Evolutionary conservation across 1,140 invertebrate genomes (phyloP), one percentile per base, ranked within the genome.

Genomic region (Scaptomyza montana): DNA sequence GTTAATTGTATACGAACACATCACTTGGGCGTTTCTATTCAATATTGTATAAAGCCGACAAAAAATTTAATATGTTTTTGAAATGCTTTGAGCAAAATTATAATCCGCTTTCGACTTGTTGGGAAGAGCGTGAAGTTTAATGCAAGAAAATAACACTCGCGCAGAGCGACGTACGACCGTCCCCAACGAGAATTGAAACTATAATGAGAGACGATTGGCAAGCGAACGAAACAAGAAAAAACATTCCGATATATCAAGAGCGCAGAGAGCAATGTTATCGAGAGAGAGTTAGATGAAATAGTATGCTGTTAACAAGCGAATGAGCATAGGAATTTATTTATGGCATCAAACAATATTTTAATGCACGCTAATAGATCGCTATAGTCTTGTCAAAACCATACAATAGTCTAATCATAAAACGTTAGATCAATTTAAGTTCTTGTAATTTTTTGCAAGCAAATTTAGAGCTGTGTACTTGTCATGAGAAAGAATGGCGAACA

Each of bases 11-110:
- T 45, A 5, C 28, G 36, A 49, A 10, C 8, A 62, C 56, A 56
- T 47, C 63, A 77, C 45, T 69, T 67, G 9, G 54, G 19, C 43
- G 39, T 60, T 77, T 57, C 64, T 36, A 73, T 73, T 76, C 57
- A 57, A 60, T 54, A 72, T 49, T 54, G 41, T 19, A 60, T 49
- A 54, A 60, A 60, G 45, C 55, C 41, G 63, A 67, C 62, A 47
- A 49, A 39, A 33, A 41, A 51, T 33, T 16, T 19, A 43, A 41
- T 63, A 50, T 12, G 36, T 10, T 19, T 39, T 53, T 19, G 10
- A 56, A 55, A 69, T 49, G 59, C 57, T 62, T 39, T 61, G 39
- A 60, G 41, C 25, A 33, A 47, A 68, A 64, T 41, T 46, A 49
- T 57, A 64, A 46, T 21, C 54, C 69, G 63, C 59, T 39, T 60